These are phyloP conservation scores for Drosophila antonietae DNA, from an alignment of 2,888 invertebrate species.

Conservation along the genomic window DNA sequence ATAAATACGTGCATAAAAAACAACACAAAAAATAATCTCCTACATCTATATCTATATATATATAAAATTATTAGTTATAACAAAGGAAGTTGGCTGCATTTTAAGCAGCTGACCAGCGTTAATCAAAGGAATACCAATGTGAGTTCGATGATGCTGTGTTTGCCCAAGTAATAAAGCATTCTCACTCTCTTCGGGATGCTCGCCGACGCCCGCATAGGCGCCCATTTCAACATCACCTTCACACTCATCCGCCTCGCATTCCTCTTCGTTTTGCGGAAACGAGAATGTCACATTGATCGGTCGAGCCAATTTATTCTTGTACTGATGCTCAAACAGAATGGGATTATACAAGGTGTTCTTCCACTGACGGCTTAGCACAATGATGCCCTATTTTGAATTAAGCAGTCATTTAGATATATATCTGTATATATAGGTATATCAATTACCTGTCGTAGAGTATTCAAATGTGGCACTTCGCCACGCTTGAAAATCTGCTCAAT, in stretches of 20 bases:
- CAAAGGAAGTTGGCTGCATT: slow-evolving; percentile 61
- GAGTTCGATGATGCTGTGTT: slow-evolving; percentile 85
- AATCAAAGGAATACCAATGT: slow-evolving; percentile 85
- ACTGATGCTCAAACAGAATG: slow-evolving; percentile 93
- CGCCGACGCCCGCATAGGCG: slow-evolving; percentile 81
- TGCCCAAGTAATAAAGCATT: slow-evolving; percentile 85
- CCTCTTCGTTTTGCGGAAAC: slow-evolving; percentile 91
- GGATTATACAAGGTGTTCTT: slow-evolving; percentile 98
- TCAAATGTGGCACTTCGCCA: slow-evolving; percentile 93
- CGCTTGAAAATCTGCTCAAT: slow-evolving; percentile 94
- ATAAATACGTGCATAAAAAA: slow-evolving; percentile 49
- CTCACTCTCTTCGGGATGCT: slow-evolving; percentile 85
- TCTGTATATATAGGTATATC: neutral
- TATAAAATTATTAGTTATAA: slow-evolving; percentile 61
- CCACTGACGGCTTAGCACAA: slow-evolving; percentile 98
- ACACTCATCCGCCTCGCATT: slow-evolving; percentile 84
- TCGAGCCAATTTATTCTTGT: slow-evolving; percentile 92
- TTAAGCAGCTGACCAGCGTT: slow-evolving; percentile 75
- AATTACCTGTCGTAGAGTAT: slow-evolving; percentile 92
- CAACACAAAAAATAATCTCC: slow-evolving; percentile 7
- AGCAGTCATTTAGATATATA: neutral
- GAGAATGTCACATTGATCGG: slow-evolving; percentile 96
- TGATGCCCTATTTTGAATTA: slow-evolving; percentile 90
- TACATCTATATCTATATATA: slow-evolving; percentile 23
- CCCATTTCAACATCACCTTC: slow-evolving; percentile 83